Percentiles rank a stretch among this genome's conserved stretches.
Evolutionary conservation across 2,797 vertebrate species (phyloP).

Genomic region (Schizopygopsis pylzovi): DNA sequence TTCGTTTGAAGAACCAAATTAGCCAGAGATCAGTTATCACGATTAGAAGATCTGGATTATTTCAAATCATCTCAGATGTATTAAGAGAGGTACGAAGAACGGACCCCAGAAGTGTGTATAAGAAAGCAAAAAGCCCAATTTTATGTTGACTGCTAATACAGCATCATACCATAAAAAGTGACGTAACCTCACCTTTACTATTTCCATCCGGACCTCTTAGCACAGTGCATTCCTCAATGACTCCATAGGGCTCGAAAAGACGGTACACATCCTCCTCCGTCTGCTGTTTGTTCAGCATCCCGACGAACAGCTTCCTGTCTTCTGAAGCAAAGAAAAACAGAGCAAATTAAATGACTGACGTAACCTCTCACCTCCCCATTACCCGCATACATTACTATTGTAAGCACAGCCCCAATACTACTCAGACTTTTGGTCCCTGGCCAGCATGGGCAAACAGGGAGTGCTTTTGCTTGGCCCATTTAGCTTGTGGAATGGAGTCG

Average conservation of each 20-base stretch:
- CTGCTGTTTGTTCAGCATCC: constrained; percentile 99
- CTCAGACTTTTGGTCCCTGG: constrained; percentile 43
- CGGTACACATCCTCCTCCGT: constrained; percentile 97
- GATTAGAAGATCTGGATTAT: no score
- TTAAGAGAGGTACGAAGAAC: no score
- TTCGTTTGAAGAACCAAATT: no score
- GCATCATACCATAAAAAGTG: not conserved
- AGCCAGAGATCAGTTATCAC: no score
- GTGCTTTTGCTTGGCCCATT: constrained; percentile 63
- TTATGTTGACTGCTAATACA: not conserved
- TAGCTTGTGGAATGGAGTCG: constrained; percentile 60
- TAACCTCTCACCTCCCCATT: constrained; percentile 38
- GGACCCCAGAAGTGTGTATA: not conserved
- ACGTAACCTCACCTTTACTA: constrained; percentile 90
- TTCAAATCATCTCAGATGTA: no score
- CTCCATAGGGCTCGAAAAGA: constrained; percentile 97
- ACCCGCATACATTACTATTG: constrained; percentile 33
- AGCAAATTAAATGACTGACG: constrained; percentile 19
- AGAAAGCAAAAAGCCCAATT: not conserved
- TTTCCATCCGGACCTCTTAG: constrained; percentile 96
- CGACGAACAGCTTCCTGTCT: constrained; percentile 99
- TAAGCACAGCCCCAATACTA: constrained; percentile 39
- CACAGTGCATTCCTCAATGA: constrained; percentile 98
- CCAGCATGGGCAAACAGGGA: constrained; percentile 47
- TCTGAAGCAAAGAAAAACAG: constrained; percentile 80